Evolutionary conservation across 2,888 invertebrate species (phyloP).

Genomic region (Sarcophaga subvicina): DNA sequence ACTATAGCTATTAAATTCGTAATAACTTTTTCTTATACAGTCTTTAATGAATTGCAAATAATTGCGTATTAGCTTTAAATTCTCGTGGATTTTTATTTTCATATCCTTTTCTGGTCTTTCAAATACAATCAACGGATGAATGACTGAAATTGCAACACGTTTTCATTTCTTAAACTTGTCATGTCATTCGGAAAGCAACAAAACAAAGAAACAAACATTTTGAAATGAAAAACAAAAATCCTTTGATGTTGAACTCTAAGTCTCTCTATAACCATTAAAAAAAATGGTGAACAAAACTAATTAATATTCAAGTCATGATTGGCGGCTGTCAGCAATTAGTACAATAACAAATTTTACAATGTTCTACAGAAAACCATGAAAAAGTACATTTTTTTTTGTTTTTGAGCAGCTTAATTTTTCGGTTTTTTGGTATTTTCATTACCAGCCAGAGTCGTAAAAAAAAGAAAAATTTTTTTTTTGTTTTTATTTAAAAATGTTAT

Average conservation of each 20-base stretch:
- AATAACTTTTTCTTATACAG: not conserved
- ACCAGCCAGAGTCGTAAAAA: not conserved
- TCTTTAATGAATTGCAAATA: slow-evolving; percentile 3
- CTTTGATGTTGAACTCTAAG: slow-evolving; percentile 39
- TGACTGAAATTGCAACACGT: slow-evolving; percentile 15
- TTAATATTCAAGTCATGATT: slow-evolving; percentile 65
- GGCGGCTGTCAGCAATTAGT: slow-evolving; percentile 68
- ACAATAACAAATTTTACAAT: slow-evolving; percentile 62
- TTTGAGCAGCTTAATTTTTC: not conserved
- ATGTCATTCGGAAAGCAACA: slow-evolving; percentile 1
- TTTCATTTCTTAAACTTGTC: slow-evolving; percentile 29
- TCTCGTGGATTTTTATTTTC: not conserved
- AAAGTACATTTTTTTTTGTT: not conserved
- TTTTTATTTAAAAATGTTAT: not conserved
- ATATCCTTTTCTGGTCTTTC: not conserved
- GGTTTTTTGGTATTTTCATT: not conserved
- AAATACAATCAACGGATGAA: not conserved
- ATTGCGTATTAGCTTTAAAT: slow-evolving; percentile 3
- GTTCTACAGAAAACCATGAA: slow-evolving; percentile 25
- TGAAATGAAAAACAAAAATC: slow-evolving; percentile 28
- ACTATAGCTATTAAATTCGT: not conserved
- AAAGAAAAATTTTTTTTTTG: not conserved
- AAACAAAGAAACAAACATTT: not conserved
- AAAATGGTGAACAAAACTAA: slow-evolving; percentile 23
- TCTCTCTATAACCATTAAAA: not conserved